phyloP scores from a whole-genome alignment of 2,113 vertebrate genomes.

The Hemiprocne comata region DNA sequence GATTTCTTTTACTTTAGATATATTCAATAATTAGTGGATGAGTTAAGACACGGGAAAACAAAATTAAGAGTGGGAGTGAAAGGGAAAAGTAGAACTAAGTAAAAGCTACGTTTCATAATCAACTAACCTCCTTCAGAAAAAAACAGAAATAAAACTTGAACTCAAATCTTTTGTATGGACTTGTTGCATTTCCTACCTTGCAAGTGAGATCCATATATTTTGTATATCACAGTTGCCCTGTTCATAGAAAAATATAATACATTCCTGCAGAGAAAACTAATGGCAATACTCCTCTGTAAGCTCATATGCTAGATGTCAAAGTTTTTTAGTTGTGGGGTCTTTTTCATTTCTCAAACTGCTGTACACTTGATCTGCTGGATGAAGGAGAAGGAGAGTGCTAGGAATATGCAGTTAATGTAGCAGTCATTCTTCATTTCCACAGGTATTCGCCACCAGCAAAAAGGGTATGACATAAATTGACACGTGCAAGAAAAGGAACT shows the following conservation, averaged over 20 bases:
- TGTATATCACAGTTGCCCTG: no score
- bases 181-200: not conserved
- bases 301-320: not conserved
- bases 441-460: not conserved
- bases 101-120: not conserved
- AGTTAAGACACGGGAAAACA: not conserved
- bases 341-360: not conserved
- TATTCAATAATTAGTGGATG: not conserved
- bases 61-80: not conserved
- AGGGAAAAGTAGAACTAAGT: not conserved
- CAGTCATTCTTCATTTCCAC: not conserved
- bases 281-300: not conserved
- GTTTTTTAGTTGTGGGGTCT: not conserved
- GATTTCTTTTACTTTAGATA: not conserved
- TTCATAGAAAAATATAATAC: not conserved
- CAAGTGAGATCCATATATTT: not conserved
- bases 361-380: not conserved
- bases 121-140: not conserved
- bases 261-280: not conserved
- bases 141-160: not conserved
- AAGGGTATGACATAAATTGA: not conserved
- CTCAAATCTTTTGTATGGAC: not conserved
- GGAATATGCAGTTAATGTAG: not conserved
- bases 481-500: not conserved
- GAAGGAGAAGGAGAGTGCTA: not conserved